Conservation (phyloP, 2,113 vertebrate species). For the Podiceps cristatus region DNA sequence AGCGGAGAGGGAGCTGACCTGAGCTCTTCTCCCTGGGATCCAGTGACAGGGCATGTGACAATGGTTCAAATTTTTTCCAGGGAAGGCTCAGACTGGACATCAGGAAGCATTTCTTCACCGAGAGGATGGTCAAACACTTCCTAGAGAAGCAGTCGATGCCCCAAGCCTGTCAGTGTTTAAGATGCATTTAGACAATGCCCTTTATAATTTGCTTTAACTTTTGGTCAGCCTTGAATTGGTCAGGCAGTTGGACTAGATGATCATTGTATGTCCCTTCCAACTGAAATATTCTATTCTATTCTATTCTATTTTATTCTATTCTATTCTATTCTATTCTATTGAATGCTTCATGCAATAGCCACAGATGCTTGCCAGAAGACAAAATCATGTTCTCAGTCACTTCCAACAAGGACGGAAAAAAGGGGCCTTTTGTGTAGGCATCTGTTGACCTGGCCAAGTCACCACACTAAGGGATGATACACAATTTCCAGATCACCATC, state of each 20-base stretch:
- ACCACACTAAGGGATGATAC: background rate
- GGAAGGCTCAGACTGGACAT: background rate
- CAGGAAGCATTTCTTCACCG: background rate
- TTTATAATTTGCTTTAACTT: background rate
- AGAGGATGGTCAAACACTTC: background rate
- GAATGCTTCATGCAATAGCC: background rate
- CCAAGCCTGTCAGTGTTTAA: background rate
- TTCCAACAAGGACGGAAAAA: background rate
- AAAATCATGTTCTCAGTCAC: background rate
- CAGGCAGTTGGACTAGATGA: background rate
- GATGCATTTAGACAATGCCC: background rate
- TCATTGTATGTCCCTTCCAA: background rate
- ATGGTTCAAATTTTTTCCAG: background rate
- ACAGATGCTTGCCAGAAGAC: background rate
- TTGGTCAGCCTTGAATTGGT: background rate
- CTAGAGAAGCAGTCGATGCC: fast-evolving
- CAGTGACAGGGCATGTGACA: fast-evolving
- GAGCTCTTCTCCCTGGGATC: background rate
- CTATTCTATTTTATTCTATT: background rate
- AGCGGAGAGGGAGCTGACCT: background rate
- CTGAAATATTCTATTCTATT: background rate
- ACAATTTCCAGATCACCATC: background rate
- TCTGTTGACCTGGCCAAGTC: background rate
- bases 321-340: background rate
- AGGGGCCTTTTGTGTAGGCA: background rate